Conservation (phyloP, 1,140 invertebrate genomes). For the Sminthurinus signatus region DNA sequence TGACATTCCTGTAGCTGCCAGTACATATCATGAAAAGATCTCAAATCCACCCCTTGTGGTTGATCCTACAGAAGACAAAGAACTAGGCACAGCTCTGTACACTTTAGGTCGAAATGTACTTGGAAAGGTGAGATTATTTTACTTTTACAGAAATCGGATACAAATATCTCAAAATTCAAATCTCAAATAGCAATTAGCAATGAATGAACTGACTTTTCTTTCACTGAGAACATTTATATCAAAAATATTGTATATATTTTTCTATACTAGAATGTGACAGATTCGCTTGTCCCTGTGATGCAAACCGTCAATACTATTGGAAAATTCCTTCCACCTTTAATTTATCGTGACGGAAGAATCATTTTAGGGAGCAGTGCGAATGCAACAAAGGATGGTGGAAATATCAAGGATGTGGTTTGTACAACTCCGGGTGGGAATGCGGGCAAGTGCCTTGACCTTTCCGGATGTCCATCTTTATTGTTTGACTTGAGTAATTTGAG, state of each 20-base stretch:
- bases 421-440: conserved; percentile 68
- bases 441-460: conserved; percentile 81
- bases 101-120: conserved; percentile 73
- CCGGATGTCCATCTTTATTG: conserved; percentile 77
- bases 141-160: too few species aligned
- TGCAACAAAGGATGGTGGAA: conserved; percentile 34
- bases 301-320: conserved; percentile 48
- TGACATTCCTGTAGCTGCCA: conserved; percentile 12
- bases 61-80: conserved; percentile 45
- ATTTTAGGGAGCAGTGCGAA: conserved; percentile 40
- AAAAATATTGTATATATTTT: conserved; percentile 2
- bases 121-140: conserved; percentile 48
- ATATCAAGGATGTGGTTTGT: conserved; percentile 49
- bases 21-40: conserved; percentile 15
- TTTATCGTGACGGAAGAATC: conserved; percentile 44
- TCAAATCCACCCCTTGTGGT: background rate
- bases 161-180: too few species aligned
- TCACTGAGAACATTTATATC: too few species aligned
- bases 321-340: conserved; percentile 54
- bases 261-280: conserved; percentile 58
- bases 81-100: conserved; percentile 64
- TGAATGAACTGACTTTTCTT: too few species aligned
- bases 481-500: conserved; percentile 72
- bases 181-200: too few species aligned
- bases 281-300: conserved; percentile 66